Base-by-base conservation (phyloP, 2,888 invertebrate species). In the Lasioglossum marginatum region DNA sequence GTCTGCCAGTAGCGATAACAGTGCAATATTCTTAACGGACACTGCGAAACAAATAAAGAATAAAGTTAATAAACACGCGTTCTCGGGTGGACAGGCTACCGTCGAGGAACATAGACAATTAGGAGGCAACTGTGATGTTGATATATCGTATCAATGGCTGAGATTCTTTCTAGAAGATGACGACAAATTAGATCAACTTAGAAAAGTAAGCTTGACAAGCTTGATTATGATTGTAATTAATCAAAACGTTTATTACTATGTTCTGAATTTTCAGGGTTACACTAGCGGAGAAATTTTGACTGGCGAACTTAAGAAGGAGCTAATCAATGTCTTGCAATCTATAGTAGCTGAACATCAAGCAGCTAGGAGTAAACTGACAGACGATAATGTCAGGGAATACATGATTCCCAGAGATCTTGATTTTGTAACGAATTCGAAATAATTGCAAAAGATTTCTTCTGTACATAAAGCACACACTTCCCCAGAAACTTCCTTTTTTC, bases 61-160 rank as follows among this genome's bases (percentile, higher is more conserved):
- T 93, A 99, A 99, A 97, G 97, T 98, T 79, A 98, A 98, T 92
- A 99, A 99, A 95, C 98, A 99, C 95, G 99, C 99, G 8, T 99
- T 99, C 96, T 99, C 99, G 63, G 99, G 99, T 5, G 99, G 99
- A 4, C 98, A 97, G 92, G 96, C 97, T 10, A 99, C 99, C 0
- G 96, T 99, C 0, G 99, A 99, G 93, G 99, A 99, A 93, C 99
- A 99, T 94, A 96, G 98, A 82, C 95, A 96, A 91, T 95, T 97
- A 45, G 99, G 99, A 34, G 99, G 99, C n/a, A 97, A 99, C 95
- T 98, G 99, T 90, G 98, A 98, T 79, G 97, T 99, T 12, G 99
- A 99, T 95, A 98, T 99, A 81, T 97, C 99, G 0, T 99, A 97
- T 96, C 99, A 99, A 95, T 98, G 99, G 95, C 96, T 99, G 43